Base-by-base conservation (phyloP, 2,888 invertebrate species). In the Sinelater perroti region DNA sequence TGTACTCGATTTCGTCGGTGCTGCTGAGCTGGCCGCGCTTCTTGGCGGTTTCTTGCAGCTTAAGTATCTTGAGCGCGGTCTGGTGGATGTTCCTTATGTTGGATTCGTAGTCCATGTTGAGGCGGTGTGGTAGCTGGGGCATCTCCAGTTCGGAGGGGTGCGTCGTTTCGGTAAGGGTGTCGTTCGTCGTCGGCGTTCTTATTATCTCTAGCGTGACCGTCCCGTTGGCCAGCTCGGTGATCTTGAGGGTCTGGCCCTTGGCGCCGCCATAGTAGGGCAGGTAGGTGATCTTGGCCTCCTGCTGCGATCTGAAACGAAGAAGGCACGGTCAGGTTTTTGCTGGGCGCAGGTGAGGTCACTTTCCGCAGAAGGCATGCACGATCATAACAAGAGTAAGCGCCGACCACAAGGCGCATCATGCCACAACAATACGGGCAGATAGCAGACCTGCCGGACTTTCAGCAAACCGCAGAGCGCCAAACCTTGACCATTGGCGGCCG, bases 251-350 rank as follows among this genome's bases (percentile, higher is more conserved):
- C 74, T 89, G 87, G 0, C 90, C 90, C 70, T 85, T 86, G 1
- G 83, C 86, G 20, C 89, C 89, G 1, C 90, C 90, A 70, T 90
- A 90, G 75, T 86, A 90, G 8, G 88, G 86, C 30, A 88, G 70
- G 50, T 74, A 56, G 0, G 75, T 75, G 33, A 78, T 65, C 69
- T 72, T 75, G n/a, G 53, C 53, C 2, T 14, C 17, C 11, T 8
- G 6, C 11, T 36, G 26, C 3, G 20, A 6, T 28, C 31, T 46
- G 44, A 44, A 36, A 30, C 5, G 11, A 3, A 30, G n/a, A n/a
- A n/a, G n/a, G n/a, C n/a, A n/a, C n/a, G n/a, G n/a, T n/a, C n/a
- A n/a, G n/a, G n/a, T n/a, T n/a, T n/a, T n/a, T n/a, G n/a, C n/a
- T n/a, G n/a, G n/a, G n/a, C n/a, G n/a, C n/a, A n/a, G n/a, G n/a